Conservation (phyloP, 2,888 invertebrate species). For the Auanema sp. region DNA sequence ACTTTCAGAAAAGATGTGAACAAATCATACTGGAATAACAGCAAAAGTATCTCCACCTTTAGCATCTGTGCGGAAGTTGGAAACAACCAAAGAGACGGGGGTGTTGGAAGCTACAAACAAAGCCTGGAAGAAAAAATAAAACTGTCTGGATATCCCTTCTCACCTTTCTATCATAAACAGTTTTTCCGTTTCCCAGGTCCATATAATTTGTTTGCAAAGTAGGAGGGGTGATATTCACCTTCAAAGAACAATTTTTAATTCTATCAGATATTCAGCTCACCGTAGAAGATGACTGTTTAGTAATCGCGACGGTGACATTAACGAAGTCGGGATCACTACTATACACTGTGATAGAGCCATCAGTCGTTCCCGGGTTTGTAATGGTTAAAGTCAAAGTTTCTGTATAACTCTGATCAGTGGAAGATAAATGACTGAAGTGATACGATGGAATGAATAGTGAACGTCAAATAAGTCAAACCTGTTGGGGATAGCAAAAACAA, state of each 20-base stretch:
- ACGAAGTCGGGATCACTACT: slow-evolving; percentile 7
- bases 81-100: slow-evolving; percentile 10
- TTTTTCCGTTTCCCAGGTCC: slow-evolving; percentile 1
- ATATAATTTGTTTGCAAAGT: slow-evolving; percentile 14
- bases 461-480: no score
- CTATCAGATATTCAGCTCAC: background rate
- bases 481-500: no score
- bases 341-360: background rate
- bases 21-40: slow-evolving; percentile 8
- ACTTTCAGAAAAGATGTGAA: no score
- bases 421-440: slow-evolving; percentile 14
- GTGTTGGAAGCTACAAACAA: slow-evolving; percentile 9
- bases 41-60: slow-evolving; percentile 17
- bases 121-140: slow-evolving; percentile 4
- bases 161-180: background rate
- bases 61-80: slow-evolving; percentile 11
- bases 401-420: slow-evolving; percentile 11
- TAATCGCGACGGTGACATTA: slow-evolving; percentile 7
- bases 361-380: slow-evolving; percentile 10
- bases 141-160: no score
- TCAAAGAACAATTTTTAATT: background rate
- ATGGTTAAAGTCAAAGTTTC: slow-evolving; percentile 17
- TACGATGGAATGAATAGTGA: slow-evolving; percentile 16
- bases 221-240: slow-evolving; percentile 11
- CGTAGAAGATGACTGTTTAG: background rate